Conservation (phyloP, 2,888 invertebrate genomes). For the Aquatica leii region DNA sequence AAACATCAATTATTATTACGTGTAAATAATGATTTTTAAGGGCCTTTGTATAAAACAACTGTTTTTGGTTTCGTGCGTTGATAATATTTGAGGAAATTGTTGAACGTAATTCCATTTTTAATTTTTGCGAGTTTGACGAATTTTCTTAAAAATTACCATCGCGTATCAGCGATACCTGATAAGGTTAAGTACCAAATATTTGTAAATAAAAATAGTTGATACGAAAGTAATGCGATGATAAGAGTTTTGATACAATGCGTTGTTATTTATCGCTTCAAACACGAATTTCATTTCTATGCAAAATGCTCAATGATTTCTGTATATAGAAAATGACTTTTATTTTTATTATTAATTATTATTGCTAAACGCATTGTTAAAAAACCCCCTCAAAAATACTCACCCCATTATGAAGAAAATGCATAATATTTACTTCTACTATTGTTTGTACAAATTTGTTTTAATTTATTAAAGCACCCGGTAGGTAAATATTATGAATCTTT, state of each 20-base stretch:
- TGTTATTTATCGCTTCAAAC: slow-evolving; percentile 27
- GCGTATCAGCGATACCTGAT: slow-evolving; percentile 49
- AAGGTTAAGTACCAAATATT: slow-evolving; percentile 51
- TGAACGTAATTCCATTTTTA: slow-evolving; percentile 4
- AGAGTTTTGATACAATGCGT: slow-evolving; percentile 43
- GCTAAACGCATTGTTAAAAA: slow-evolving; percentile 35
- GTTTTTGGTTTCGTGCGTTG: slow-evolving; percentile 30
- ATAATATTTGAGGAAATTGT: slow-evolving; percentile 26
- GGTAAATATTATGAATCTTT: slow-evolving; percentile 47
- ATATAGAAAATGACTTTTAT: no score
- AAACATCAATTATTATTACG: slow-evolving; percentile 20
- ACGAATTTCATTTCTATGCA: slow-evolving; percentile 10
- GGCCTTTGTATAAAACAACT: slow-evolving; percentile 24
- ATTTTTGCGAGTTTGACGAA: slow-evolving; percentile 10
- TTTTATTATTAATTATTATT: background rate
- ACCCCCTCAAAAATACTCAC: slow-evolving; percentile 14
- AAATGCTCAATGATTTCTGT: slow-evolving; percentile 15
- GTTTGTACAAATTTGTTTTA: slow-evolving; percentile 29
- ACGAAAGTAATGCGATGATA: slow-evolving; percentile 8
- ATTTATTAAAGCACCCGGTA: slow-evolving; percentile 20
- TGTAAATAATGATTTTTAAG: slow-evolving; percentile 34
- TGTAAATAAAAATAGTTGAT: slow-evolving; percentile 47
- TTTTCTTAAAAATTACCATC: slow-evolving; percentile 35
- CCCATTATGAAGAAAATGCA: slow-evolving; percentile 22
- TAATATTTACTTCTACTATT: slow-evolving; percentile 33